phyloP scores from a whole-genome alignment of 2,797 vertebrate species.

The Rachycentron canadum region DNA sequence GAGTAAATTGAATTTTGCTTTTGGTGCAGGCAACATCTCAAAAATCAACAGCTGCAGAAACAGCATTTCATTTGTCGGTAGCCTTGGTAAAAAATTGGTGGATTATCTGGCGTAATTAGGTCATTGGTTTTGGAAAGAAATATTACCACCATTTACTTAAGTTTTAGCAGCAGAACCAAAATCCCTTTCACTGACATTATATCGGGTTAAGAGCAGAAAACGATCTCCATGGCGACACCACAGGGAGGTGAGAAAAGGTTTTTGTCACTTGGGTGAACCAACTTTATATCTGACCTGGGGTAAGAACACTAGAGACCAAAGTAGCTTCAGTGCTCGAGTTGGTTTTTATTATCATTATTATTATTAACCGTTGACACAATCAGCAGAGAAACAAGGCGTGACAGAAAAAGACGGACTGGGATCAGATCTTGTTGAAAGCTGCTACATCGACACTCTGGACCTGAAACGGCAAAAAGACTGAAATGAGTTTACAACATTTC shows the following conservation, averaged over 20 bases:
- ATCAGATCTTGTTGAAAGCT: constrained; percentile 98
- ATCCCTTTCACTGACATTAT: not conserved
- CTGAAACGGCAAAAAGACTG: constrained; percentile 78
- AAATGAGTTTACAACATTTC: not conserved
- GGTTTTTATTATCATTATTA: constrained; percentile 70
- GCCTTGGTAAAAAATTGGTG: not conserved
- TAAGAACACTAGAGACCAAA: constrained; percentile 3
- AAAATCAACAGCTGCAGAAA: too few species aligned
- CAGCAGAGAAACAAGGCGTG: constrained; percentile 68
- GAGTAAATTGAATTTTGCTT: too few species aligned
- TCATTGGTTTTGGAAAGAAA: not conserved
- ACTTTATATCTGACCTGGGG: not conserved
- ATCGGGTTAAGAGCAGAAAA: not conserved
- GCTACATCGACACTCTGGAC: constrained; percentile 97
- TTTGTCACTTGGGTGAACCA: not conserved
- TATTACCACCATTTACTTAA: too few species aligned
- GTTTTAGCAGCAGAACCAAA: too few species aligned
- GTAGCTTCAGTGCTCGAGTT: constrained; percentile 69
- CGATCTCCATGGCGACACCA: not conserved
- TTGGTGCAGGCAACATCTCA: not conserved
- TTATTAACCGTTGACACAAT: constrained; percentile 76
- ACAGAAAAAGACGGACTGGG: constrained; percentile 22
- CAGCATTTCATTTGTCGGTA: too few species aligned
- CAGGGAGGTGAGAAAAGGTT: not conserved
- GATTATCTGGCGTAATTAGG: not conserved